phyloP scores from a whole-genome alignment of 2,797 vertebrate genomes.

The Fundulus diaphanus region DNA sequence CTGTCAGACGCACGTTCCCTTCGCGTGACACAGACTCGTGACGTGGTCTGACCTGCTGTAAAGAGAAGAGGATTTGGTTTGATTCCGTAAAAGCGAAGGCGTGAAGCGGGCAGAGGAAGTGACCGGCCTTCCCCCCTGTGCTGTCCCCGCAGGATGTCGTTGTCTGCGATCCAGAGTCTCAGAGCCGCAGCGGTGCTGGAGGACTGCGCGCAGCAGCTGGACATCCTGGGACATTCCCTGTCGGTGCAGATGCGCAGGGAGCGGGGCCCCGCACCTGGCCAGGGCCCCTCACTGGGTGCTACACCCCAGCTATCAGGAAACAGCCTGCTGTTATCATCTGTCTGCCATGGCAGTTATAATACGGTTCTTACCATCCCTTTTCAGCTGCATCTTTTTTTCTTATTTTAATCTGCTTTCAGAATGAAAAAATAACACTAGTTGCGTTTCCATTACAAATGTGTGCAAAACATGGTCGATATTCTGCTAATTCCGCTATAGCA shows the following conservation, averaged over 20 bases:
- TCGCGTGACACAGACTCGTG: too few species aligned
- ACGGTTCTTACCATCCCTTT: background rate
- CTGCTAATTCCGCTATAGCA: too few species aligned
- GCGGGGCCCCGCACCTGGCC: background rate
- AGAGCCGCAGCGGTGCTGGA: conserved; percentile 50
- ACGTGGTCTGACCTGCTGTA: too few species aligned
- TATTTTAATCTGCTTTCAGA: background rate
- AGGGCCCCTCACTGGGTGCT: conserved; percentile 29
- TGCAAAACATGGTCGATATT: too few species aligned
- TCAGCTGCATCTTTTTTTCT: background rate
- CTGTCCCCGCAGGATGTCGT: conserved; percentile 48
- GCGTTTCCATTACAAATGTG: too few species aligned
- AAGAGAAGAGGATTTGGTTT: too few species aligned
- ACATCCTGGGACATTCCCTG: conserved; percentile 46
- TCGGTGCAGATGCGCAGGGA: conserved; percentile 22
- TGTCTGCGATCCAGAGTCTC: conserved; percentile 53
- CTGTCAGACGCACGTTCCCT: too few species aligned
- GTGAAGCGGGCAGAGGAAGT: background rate
- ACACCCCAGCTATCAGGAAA: background rate
- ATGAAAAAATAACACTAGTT: background rate
- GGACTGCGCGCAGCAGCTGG: conserved; percentile 55
- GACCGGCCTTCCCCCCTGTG: too few species aligned
- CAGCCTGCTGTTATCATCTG: conserved; percentile 11
- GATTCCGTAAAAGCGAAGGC: background rate
- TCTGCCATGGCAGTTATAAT: background rate